Evolutionary conservation across 2,113 vertebrate species (phyloP), one percentile per base, ranked within the genome.

Genomic region (Rhadina sibilatrix): DNA sequence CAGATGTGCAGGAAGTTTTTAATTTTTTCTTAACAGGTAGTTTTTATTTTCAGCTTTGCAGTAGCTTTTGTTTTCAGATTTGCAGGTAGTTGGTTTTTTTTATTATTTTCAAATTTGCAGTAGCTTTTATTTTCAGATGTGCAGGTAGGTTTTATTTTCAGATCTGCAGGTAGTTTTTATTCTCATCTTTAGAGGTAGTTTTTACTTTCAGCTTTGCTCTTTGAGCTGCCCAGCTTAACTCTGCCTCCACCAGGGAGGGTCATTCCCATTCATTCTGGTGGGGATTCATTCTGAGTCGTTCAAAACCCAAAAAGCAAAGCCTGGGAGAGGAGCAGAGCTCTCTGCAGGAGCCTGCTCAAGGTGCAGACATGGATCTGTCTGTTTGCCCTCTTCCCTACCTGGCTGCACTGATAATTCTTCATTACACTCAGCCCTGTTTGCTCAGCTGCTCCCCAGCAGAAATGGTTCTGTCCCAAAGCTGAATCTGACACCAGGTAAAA

Each of bases 381-480:
- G 50, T 93, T 94, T 93, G 53, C 89, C 31, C 27, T 90, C 50
- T 1, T 78, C 23, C 74, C 63, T 59, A 69, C 89, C 77, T 96
- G 89, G 10, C 82, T 70, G 71, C 46, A 27, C 83, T 54, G 59
- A 70, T 42, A 87, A 83, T 76, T 93, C 84, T 23, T 74, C 87
- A 74, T 90, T 75, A 38, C 38, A 12, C 19, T 2, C 7, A 40
- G 5, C 24, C 33, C 42, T 80, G 78, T 87, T 85, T 91, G 74
- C 89, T 93, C 87, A 93, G 87, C 82, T 93, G 87, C 93, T 95
- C 54, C 93, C 90, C 76, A 90, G 81, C 33, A 90, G 44, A 78
- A 69, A 54, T 37, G 5, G 11, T 71, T 76, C 59, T 74, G 52
- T 74, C 56, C 64, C 60, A 90, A 54, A 81, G 76, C 72, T 66